phyloP scores from a whole-genome alignment of 2,113 vertebrate species.

The Nothobranchius kuhntae region DNA sequence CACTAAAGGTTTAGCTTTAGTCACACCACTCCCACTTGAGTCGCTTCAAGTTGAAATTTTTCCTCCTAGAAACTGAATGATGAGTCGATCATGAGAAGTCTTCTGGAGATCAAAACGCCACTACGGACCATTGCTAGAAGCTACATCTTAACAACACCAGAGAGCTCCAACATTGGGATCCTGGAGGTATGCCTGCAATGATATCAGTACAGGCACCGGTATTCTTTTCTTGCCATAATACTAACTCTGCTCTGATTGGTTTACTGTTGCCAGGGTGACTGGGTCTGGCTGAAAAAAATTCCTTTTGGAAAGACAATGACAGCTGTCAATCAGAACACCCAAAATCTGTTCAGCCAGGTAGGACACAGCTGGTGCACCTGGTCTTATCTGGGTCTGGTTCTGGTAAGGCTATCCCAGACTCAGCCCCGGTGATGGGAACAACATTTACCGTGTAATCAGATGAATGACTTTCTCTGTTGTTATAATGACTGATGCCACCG shows the following conservation, averaged over 20 bases:
- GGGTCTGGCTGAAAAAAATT: conserved; percentile 90
- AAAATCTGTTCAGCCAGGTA: conserved; percentile 63
- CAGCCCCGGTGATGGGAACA: too few relatives aligned
- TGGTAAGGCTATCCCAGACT: too few relatives aligned
- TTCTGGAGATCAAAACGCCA: conserved; percentile 66
- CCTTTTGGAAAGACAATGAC: conserved; percentile 62
- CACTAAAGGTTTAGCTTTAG: too few relatives aligned
- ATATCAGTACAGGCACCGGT: neutral
- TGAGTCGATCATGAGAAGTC: conserved; percentile 69
- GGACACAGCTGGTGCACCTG: neutral
- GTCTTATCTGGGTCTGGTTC: too few relatives aligned
- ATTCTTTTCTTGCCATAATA: neutral
- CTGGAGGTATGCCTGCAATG: conserved; percentile 51
- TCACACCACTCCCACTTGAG: too few relatives aligned
- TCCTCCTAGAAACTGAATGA: conserved; percentile 65
- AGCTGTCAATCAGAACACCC: conserved; percentile 64
- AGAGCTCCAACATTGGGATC: conserved; percentile 71
- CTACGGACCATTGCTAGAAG: conserved; percentile 57
- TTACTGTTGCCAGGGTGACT: conserved; percentile 81
- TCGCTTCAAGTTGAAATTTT: too few relatives aligned
- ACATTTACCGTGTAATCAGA: too few relatives aligned
- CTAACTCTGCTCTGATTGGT: conserved; percentile 15
- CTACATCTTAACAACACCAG: conserved; percentile 65
- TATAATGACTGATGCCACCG: too few relatives aligned
- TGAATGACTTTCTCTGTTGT: too few relatives aligned